phyloP scores from a whole-genome alignment of 2,888 invertebrate species.

The Alloplasta piceator region DNA sequence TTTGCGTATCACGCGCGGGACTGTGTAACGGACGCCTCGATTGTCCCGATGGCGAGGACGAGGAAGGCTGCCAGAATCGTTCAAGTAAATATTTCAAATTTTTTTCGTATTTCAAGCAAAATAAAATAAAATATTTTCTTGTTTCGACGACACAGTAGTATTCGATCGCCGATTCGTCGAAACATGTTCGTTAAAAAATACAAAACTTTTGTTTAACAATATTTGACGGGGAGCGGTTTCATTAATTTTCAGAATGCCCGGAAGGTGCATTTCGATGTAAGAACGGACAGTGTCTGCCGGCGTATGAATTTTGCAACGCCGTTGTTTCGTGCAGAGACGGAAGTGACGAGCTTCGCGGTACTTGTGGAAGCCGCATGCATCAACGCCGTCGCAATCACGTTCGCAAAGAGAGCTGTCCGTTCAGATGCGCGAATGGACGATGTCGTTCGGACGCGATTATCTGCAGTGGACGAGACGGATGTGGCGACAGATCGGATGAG shows the following conservation, averaged over 20 bases:
- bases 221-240: background rate
- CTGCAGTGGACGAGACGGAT: constrained; percentile 95
- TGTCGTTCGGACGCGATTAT: constrained; percentile 95
- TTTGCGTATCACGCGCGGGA: constrained; percentile 91
- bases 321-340: constrained; percentile 93
- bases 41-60: constrained; percentile 91
- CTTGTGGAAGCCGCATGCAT: constrained; percentile 82
- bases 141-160: too few species aligned
- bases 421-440: constrained; percentile 93
- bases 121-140: too few species aligned
- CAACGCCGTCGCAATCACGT: constrained; percentile 80
- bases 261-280: constrained; percentile 93
- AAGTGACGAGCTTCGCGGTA: constrained; percentile 92
- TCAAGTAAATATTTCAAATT: too few species aligned
- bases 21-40: constrained; percentile 92
- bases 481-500: constrained; percentile 96
- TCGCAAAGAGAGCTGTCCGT: constrained; percentile 88
- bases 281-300: constrained; percentile 94
- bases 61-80: constrained; percentile 87
- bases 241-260: constrained; percentile 86
- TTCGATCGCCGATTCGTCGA: constrained; percentile 75
- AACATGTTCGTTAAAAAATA: constrained; percentile 82
- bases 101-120: too few species aligned
- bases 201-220: background rate
- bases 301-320: constrained; percentile 96